Base-by-base conservation (phyloP, 2,888 invertebrate species). In the Ennomos quercinarius region DNA sequence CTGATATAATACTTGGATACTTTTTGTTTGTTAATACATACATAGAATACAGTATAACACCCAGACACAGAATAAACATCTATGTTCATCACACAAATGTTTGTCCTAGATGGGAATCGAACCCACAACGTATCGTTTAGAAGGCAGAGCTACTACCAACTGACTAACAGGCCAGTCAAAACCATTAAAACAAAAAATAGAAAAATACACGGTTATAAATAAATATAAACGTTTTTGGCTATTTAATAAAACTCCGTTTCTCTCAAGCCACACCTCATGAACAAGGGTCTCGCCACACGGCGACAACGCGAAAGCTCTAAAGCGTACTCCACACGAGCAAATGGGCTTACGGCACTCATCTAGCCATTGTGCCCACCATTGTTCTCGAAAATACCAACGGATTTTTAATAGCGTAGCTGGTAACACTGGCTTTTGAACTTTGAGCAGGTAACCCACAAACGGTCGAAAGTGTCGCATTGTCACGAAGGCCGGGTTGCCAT, bases 271-370 rank as follows among this genome's bases (percentile, higher is more conserved):
- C 11, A 51, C 52, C 64, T 40, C 27, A 36, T 10, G n/a, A 12
- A 11, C 64, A 68, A 73, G 72, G 67, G 73, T 50, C 44, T 49
- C 58, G 51, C 63, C 48, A 48, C 62, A 55, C 58, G 58, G 44
- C 63, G 57, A 62, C 53, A 58, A 61, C 63, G 67, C 56, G 68
- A 70, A 71, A 64, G 67, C 65, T 64, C 70, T 83, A 78, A 83
- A 83, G 83, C 80, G 66, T 69, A 68, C 77, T 76, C 71, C 64
- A 67, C 72, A 64, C 73, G 62, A 53, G 59, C 68, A 69, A 77
- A 76, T 65, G 74, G 72, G 72, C 72, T 74, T 62, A 72, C 75
- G 53, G 65, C 78, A 76, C 76, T 78, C 73, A 73, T 67, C 72
- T 70, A 65, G 64, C 74, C 70, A 73, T 76, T 73, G 77, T 73